Evolutionary conservation across 1,140 invertebrate species (phyloP).

Genomic region (Sminthurides bifidus): DNA sequence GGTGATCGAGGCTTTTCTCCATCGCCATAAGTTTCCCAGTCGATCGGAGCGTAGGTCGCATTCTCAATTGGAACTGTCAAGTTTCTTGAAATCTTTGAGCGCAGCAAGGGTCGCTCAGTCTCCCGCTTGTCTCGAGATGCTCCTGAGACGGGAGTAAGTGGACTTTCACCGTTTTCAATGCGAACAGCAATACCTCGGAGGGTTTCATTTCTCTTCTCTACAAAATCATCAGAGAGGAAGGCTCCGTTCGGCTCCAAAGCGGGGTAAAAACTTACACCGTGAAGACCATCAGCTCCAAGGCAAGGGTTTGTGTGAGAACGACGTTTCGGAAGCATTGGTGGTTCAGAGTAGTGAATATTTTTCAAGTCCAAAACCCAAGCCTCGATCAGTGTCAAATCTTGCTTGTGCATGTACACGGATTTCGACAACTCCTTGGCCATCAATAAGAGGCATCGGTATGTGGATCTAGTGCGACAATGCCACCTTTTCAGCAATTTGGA

Average conservation of each 20-base stretch:
- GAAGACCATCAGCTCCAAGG: conserved; percentile 34
- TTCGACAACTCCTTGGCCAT: conserved; percentile 32
- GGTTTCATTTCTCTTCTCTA: conserved; percentile 25
- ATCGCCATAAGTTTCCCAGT: conserved; percentile 24
- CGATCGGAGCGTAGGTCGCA: conserved; percentile 24
- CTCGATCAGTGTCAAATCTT: conserved; percentile 30
- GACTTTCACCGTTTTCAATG: neutral
- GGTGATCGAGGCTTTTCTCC: neutral
- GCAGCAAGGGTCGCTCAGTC: conserved; percentile 7
- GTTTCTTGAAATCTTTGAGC: neutral
- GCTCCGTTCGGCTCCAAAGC: conserved; percentile 28
- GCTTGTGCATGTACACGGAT: conserved; percentile 30
- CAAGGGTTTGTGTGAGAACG: conserved; percentile 33
- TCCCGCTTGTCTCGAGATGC: conserved; percentile 21
- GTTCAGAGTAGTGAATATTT: conserved; percentile 33
- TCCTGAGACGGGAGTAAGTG: neutral
- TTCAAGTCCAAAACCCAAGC: conserved; percentile 33
- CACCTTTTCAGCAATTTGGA: conserved; percentile 33
- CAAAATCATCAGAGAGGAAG: conserved; percentile 18
- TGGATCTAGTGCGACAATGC: conserved; percentile 33
- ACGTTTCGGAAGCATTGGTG: conserved; percentile 33
- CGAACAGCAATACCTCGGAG: conserved; percentile 16
- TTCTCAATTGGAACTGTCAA: conserved; percentile 25
- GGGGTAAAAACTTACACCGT: conserved; percentile 33
- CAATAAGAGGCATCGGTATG: conserved; percentile 32